Conservation (phyloP, 2,797 vertebrate species). For the Enoplosus armatus region DNA sequence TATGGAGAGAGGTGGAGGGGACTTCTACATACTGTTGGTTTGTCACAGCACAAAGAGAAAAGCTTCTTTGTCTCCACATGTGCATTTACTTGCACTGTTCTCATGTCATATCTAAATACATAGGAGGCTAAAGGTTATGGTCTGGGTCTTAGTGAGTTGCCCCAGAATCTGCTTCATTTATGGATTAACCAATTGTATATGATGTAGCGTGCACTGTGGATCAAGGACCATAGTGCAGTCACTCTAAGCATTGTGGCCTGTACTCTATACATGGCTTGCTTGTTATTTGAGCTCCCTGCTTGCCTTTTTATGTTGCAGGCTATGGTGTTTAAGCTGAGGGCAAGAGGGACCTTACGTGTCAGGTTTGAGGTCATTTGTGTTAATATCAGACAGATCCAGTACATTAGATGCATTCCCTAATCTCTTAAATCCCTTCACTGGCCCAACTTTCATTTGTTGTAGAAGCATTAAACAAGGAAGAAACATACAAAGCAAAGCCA, state of each 20-base stretch:
- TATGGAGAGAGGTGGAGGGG: slow-evolving; percentile 39
- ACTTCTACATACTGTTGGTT: slow-evolving; percentile 30
- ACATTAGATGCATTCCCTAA: slow-evolving; percentile 60
- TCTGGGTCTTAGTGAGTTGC: slow-evolving; percentile 44
- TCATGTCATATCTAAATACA: slow-evolving; percentile 44
- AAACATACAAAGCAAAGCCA: slow-evolving; percentile 41
- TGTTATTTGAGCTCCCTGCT: slow-evolving; percentile 48
- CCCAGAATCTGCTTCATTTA: slow-evolving; percentile 66
- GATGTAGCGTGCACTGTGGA: slow-evolving; percentile 51
- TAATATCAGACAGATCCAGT: slow-evolving; percentile 54
- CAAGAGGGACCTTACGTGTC: slow-evolving; percentile 52
- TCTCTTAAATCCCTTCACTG: slow-evolving; percentile 64
- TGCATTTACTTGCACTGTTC: slow-evolving; percentile 52
- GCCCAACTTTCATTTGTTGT: slow-evolving; percentile 60
- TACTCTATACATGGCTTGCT: slow-evolving; percentile 14
- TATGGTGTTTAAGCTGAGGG: slow-evolving; percentile 52
- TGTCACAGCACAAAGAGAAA: slow-evolving; percentile 55
- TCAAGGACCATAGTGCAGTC: slow-evolving; percentile 28
- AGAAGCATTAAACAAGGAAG: slow-evolving; percentile 48
- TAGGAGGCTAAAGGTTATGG: slow-evolving; percentile 31
- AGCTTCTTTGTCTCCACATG: slow-evolving; percentile 61
- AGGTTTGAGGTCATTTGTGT: slow-evolving; percentile 66
- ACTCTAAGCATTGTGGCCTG: slow-evolving; percentile 13
- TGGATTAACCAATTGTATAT: slow-evolving; percentile 65
- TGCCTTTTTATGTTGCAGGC: slow-evolving; percentile 43